Evolutionary conservation across 2,888 invertebrate species (phyloP).

Genomic region (Terebella lapidaria): DNA sequence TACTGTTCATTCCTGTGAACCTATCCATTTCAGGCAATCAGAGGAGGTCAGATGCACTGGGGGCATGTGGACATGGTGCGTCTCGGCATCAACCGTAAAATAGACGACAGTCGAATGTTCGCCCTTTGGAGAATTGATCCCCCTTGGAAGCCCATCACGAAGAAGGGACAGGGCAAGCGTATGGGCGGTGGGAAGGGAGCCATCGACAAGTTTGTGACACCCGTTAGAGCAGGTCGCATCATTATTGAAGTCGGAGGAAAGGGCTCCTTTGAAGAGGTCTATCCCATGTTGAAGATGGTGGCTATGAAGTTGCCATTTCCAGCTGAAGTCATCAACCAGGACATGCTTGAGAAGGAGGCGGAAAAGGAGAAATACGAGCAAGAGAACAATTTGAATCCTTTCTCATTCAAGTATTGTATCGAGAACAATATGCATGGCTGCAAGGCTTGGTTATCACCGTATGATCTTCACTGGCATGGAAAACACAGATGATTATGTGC

Average conservation of each 20-base stretch:
- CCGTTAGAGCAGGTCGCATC: constrained; percentile 82
- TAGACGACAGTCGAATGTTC: constrained; percentile 80
- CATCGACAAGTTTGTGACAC: constrained; percentile 92
- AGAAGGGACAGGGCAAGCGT: constrained; percentile 70
- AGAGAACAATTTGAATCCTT: constrained; percentile 75
- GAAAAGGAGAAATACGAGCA: constrained; percentile 62
- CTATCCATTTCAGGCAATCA: constrained; percentile 63
- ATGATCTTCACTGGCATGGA: constrained; percentile 81
- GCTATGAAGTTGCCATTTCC: constrained; percentile 80
- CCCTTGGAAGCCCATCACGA: constrained; percentile 87
- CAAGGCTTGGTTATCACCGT: constrained; percentile 75
- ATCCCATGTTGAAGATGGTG: constrained; percentile 60
- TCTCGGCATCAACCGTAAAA: constrained; percentile 68
- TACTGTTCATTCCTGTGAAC: not conserved
- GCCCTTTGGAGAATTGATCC: constrained; percentile 90
- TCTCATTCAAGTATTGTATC: constrained; percentile 81
- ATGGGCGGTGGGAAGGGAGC: constrained; percentile 96
- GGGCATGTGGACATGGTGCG: constrained; percentile 88
- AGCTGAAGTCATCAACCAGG: constrained; percentile 76
- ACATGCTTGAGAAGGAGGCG: constrained; percentile 65
- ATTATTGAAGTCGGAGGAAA: constrained; percentile 90
- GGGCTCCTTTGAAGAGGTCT: constrained; percentile 68
- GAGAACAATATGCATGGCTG: constrained; percentile 91
- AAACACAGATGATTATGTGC: constrained; percentile 55
- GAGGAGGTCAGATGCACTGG: constrained; percentile 74